Conservation (phyloP, 2,113 vertebrate genomes). For the Cyprinodon tularosa region DNA sequence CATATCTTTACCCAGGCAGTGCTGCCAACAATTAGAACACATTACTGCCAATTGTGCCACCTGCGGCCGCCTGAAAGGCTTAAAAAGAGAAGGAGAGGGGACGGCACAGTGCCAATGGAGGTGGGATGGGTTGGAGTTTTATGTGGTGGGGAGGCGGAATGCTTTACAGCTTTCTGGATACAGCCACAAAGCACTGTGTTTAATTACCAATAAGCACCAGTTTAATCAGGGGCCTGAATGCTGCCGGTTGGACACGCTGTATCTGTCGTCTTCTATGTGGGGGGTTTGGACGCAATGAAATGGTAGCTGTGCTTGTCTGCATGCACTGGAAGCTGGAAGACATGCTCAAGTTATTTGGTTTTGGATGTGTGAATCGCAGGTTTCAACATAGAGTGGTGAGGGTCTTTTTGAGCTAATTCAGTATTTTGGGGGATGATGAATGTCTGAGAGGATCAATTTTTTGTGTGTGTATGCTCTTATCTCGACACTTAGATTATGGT, state of each 20-base stretch:
- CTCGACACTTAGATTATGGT: constrained; percentile 66
- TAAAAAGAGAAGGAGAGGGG: constrained; percentile 52
- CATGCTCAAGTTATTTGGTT: constrained; percentile 42
- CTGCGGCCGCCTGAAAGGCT: constrained; percentile 72
- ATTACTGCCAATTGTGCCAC: constrained; percentile 79
- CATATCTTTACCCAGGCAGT: constrained; percentile 65
- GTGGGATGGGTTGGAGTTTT: constrained; percentile 41
- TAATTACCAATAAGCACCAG: constrained; percentile 75
- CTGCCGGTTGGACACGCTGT: constrained; percentile 53
- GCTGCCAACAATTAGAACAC: constrained; percentile 76
- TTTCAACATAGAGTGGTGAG: constrained; percentile 6
- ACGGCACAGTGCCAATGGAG: constrained; percentile 55
- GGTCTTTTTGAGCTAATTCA: constrained; percentile 19
- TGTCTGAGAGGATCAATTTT: constrained; percentile 14
- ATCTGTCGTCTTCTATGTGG: constrained; percentile 53
- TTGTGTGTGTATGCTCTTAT: constrained; percentile 4
- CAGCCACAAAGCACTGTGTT: constrained; percentile 71
- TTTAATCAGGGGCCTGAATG: constrained; percentile 64
- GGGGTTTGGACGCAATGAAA: constrained; percentile 25
- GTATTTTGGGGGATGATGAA: constrained; percentile 56
- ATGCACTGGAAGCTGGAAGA: neutral
- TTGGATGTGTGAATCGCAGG: constrained; percentile 33
- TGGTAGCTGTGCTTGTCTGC: constrained; percentile 17
- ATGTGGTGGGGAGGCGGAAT: constrained; percentile 37
- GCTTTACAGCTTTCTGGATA: constrained; percentile 67